Conservation (phyloP, 2,888 invertebrate species). For the Isotomurus palustris region DNA sequence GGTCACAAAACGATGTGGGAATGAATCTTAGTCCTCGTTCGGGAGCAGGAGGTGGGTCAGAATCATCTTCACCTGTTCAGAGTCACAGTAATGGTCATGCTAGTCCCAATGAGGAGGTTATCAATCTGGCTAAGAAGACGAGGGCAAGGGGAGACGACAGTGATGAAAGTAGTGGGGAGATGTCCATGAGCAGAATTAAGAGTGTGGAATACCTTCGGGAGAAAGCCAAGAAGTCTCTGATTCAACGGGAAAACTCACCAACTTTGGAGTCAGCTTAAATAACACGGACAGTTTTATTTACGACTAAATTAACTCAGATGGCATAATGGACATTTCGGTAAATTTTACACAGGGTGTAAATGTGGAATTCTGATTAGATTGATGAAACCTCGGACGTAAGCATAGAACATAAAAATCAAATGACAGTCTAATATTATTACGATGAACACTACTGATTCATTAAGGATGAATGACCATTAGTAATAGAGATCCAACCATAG, state of each 20-base stretch:
- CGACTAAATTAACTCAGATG: too few relatives aligned
- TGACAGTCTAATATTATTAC: too few relatives aligned
- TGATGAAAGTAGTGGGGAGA: too few relatives aligned
- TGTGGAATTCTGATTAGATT: too few relatives aligned
- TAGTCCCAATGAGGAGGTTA: conserved; percentile 35
- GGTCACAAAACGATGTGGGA: conserved; percentile 12
- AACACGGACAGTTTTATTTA: too few relatives aligned
- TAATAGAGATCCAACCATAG: too few relatives aligned
- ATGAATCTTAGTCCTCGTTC: conserved; percentile 33
- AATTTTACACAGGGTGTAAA: too few relatives aligned
- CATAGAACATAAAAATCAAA: too few relatives aligned
- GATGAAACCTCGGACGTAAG: too few relatives aligned
- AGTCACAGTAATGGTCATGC: conserved; percentile 14
- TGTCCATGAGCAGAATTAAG: conserved; percentile 27
- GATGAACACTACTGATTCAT: too few relatives aligned
- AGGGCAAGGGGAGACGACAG: not conserved
- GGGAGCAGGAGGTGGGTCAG: conserved; percentile 15
- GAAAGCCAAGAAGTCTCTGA: conserved; percentile 19
- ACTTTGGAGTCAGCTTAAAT: conserved; percentile 4
- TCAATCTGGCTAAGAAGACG: conserved; percentile 34
- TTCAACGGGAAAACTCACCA: not conserved
- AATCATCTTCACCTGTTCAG: conserved; percentile 4
- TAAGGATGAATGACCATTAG: too few relatives aligned
- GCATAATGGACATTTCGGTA: too few relatives aligned
- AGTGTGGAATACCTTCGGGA: conserved; percentile 41